Conservation (phyloP, 2,797 vertebrate species). For the Urosaurus nigricauda region DNA sequence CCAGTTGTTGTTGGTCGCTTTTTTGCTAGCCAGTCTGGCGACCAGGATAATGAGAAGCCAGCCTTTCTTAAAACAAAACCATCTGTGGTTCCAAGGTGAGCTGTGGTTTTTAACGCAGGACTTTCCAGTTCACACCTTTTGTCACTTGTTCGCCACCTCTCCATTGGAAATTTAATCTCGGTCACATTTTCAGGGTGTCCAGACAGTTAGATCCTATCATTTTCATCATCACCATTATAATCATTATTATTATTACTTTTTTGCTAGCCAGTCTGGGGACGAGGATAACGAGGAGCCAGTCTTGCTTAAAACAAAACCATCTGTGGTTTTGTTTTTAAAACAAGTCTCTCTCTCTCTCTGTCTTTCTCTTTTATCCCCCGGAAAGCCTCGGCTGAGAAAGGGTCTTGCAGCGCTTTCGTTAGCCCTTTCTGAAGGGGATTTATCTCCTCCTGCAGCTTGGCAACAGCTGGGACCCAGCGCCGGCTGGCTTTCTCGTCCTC, state of each 20-base stretch:
- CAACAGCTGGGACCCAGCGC: constrained; percentile 1
- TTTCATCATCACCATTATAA: too few species aligned
- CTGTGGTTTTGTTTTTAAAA: background rate
- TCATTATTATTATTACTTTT: background rate
- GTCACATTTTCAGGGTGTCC: background rate
- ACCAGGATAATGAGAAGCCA: background rate
- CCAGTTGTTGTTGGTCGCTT: too few species aligned
- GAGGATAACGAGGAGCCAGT: background rate
- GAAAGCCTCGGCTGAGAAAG: too few species aligned
- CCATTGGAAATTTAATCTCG: background rate
- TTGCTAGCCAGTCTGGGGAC: background rate
- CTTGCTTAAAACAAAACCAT: background rate
- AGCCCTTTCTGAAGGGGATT: background rate
- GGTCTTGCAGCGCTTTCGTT: background rate
- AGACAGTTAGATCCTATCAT: too few species aligned
- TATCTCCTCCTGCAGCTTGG: background rate
- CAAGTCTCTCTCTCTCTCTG: background rate
- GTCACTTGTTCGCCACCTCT: background rate
- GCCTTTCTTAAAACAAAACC: background rate
- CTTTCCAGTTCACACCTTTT: background rate
- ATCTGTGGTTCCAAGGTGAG: constrained; percentile 28
- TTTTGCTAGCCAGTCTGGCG: too few species aligned
- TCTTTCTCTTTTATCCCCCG: too few species aligned
- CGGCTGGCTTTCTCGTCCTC: background rate
- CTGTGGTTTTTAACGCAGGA: background rate